These are phyloP conservation scores for Hyperopisus bebe DNA, from an alignment of 2,113 vertebrate genomes.

Conservation along the genomic window DNA sequence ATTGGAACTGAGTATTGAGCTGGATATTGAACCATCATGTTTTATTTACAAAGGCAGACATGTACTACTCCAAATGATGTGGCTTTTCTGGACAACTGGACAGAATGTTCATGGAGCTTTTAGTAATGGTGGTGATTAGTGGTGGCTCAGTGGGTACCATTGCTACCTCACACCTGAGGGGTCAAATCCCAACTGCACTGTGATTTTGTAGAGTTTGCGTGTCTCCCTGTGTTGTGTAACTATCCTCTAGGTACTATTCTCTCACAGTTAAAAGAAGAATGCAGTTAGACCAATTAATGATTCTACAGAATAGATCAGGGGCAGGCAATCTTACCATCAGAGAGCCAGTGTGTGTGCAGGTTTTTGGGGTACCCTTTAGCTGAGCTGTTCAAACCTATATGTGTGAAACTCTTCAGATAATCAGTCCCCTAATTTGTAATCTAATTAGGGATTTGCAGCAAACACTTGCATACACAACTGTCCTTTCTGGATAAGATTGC, in stretches of 20 bases:
- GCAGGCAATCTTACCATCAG: neutral
- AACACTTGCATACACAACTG: neutral
- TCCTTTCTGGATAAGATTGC: neutral
- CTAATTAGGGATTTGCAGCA: neutral
- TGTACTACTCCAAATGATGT: neutral
- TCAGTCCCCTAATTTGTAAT: neutral
- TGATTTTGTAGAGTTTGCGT: neutral
- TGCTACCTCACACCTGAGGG: neutral
- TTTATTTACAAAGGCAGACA: neutral
- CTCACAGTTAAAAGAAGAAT: neutral
- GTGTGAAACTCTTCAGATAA: neutral
- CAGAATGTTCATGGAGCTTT: neutral
- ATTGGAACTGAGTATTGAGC: neutral
- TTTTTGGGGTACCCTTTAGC: neutral
- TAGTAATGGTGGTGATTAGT: neutral
- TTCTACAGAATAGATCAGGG: neutral
- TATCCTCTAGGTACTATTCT: neutral
- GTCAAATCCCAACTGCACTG: neutral
- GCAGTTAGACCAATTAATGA: neutral
- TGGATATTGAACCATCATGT: neutral
- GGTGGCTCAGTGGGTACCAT: neutral
- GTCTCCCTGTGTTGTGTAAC: neutral
- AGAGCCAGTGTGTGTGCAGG: neutral
- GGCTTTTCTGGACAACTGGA: neutral
- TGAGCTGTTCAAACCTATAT: neutral